Evolutionary conservation across 2,888 invertebrate species (phyloP), one percentile per base, ranked within the genome.

Genomic region (Leucoptera coffeella): DNA sequence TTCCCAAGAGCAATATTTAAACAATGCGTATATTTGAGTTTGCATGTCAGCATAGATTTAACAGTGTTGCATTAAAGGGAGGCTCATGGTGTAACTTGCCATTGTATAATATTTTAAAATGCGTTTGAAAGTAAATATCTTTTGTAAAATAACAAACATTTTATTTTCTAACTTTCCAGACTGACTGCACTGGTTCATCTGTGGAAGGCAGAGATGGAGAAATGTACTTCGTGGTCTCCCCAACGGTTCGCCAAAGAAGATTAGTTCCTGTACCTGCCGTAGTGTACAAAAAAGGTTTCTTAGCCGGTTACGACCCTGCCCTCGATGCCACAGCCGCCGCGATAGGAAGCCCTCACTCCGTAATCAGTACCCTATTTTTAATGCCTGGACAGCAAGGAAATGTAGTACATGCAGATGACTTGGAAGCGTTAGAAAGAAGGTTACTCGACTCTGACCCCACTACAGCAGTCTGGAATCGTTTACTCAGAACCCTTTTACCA

Each of bases 361-460:
- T 81, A 1, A 74, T 89, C 1, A 88, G 87, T 41, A 83, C 85
- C 1, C 75, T 91, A 22, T 82, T 89, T 37, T 74, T 90, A 1
- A 81, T 91, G 71, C 90, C 91, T 0, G 90, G 90, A 0, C 87
- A 88, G 45, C 87, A 88, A 55, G 87, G 88, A 14, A 80, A 83
- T 28, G 73, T 82, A 1, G 84, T 85, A 2, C 83, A 85, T 1
- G 84, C 85, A 0, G 88, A 89, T 41, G 87, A 85, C 30, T 59
- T 89, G 30, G 80, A 84, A 28, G 73, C 80, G 9, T 61, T 90
- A 1, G 88, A 89, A 44, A 76, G 77, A 31, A 75, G 83, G 26
- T 50, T 89, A 2, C 56, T 84, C 5, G 78, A 79, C 31, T 69
- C 77, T 15, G 78, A 80, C 2, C 78, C 82, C 26, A 73, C 76